Conservation (phyloP, 1,140 invertebrate genomes). For the Cotesia glomerata region DNA sequence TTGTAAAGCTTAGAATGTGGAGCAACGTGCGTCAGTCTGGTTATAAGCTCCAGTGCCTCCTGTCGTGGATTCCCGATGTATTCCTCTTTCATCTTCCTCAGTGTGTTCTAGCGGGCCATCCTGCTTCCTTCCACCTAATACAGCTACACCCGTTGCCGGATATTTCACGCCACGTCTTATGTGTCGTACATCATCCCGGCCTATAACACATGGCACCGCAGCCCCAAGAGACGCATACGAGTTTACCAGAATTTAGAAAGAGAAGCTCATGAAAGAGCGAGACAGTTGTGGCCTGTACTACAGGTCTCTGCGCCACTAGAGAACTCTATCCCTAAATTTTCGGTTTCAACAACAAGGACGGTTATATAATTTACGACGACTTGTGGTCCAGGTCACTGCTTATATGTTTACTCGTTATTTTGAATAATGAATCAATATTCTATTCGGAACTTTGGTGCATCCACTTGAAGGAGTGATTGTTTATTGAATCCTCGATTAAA, state of each 20-base stretch:
- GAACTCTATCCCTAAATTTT: too few relatives aligned
- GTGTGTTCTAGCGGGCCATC: too few relatives aligned
- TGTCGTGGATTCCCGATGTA: not conserved
- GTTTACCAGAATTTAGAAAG: not conserved
- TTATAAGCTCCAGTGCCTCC: conserved; percentile 13
- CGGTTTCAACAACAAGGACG: too few relatives aligned
- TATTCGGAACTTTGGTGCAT: too few relatives aligned
- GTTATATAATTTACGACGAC: not conserved
- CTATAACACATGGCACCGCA: not conserved
- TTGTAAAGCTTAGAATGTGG: not conserved
- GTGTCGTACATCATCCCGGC: not conserved
- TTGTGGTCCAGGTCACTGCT: not conserved
- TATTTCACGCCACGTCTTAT: conserved; percentile 26
- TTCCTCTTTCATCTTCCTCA: too few relatives aligned
- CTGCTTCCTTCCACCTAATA: too few relatives aligned
- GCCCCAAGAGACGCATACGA: not conserved
- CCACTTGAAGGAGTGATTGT: too few relatives aligned
- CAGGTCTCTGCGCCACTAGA: not conserved
- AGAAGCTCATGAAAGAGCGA: not conserved
- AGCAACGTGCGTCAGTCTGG: not conserved
- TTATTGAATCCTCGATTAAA: too few relatives aligned
- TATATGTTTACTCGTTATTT: too few relatives aligned
- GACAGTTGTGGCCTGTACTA: not conserved
- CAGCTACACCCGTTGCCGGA: conserved; percentile 3
- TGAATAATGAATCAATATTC: too few relatives aligned